A percentile compares a stretch with the other conserved stretches of the same genome.
Conservation (phyloP, 2,797 vertebrate species). For the Neosalanx taihuensis region DNA sequence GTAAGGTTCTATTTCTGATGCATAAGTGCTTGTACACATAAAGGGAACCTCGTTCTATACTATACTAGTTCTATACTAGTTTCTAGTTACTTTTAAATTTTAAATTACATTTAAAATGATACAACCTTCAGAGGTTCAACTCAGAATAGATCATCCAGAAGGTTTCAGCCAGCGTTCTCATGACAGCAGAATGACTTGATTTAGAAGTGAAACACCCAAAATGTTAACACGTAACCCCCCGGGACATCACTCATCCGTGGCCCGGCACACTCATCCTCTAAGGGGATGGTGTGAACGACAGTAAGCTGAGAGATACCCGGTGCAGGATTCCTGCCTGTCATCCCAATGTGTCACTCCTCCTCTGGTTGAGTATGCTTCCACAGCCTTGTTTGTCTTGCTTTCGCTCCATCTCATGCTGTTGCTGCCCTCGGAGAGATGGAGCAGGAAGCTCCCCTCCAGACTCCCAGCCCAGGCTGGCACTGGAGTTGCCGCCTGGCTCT, state of each 20-base stretch:
- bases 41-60: neutral
- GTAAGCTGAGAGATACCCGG: neutral
- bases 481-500: conserved; percentile 41
- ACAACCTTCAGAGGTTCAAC: neutral
- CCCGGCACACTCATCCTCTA: neutral
- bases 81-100: too few species aligned
- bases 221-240: too few species aligned
- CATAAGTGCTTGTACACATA: conserved; percentile 18
- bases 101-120: neutral
- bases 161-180: neutral
- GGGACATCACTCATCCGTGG: neutral
- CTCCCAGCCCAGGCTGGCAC: conserved; percentile 24
- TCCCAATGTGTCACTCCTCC: neutral
- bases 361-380: conserved; percentile 2
- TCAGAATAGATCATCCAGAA: neutral
- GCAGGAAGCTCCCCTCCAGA: conserved; percentile 43
- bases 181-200: neutral
- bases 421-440: conserved; percentile 5
- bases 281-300: neutral
- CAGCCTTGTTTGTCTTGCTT: conserved; percentile 4
- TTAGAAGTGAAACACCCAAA: neutral
- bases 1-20: conserved; percentile 11
- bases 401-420: conserved; percentile 11
- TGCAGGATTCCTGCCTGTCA: neutral
- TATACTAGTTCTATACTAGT: too few species aligned